A percentile compares a stretch with the other conserved stretches of the same genome.
Evolutionary conservation across 1,140 invertebrate species (phyloP).

Genomic region (Sitophilus oryzae): DNA sequence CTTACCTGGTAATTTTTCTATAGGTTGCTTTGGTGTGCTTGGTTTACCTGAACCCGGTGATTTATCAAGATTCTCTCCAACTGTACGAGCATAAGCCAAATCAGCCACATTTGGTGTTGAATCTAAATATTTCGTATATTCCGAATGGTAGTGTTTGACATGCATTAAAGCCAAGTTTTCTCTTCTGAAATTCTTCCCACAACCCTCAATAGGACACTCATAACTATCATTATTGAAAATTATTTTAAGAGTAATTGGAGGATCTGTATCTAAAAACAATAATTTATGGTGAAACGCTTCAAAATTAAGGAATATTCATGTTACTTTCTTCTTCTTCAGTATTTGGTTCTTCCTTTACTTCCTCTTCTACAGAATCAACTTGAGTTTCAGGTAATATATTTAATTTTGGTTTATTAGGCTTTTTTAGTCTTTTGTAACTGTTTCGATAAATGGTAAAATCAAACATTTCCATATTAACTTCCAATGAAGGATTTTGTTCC

Average conservation of each 20-base stretch:
- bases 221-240: conserved; percentile 57
- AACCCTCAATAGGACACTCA: conserved; percentile 75
- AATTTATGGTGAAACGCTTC: neutral
- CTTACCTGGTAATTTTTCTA: neutral
- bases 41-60: conserved; percentile 26
- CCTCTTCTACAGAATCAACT: conserved; percentile 2
- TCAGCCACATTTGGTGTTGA: conserved; percentile 79
- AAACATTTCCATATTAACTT: conserved; percentile 50
- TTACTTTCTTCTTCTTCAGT: conserved; percentile 24
- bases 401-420: neutral
- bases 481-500: conserved; percentile 45
- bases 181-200: conserved; percentile 83
- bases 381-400: neutral
- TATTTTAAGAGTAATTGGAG: conserved; percentile 32
- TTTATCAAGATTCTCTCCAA: conserved; percentile 50
- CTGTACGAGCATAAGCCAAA: conserved; percentile 70
- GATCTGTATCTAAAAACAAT: conserved; percentile 1
- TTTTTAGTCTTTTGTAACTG: conserved; percentile 44
- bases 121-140: conserved; percentile 67
- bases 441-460: conserved; percentile 55
- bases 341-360: neutral
- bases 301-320: neutral
- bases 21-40: neutral
- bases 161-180: conserved; percentile 85
- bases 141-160: conserved; percentile 85